These are phyloP conservation scores for Lordiphosa stackelbergi DNA, from an alignment of 1,140 invertebrate species.

Conservation along the genomic window DNA sequence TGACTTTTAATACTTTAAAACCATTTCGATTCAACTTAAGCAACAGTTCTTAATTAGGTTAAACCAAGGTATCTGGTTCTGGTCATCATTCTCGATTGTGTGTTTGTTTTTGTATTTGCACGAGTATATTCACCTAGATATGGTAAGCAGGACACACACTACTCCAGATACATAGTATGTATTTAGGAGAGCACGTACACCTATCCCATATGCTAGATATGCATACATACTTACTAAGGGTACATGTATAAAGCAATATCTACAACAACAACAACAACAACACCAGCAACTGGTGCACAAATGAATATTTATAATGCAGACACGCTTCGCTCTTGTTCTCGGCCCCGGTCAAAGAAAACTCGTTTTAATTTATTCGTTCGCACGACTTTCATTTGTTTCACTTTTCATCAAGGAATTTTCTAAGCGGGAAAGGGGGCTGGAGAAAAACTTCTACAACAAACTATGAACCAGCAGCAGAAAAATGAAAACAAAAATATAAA, in stretches of 20 bases:
- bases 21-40: conserved; percentile 7
- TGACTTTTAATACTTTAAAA: too few species aligned
- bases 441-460: conserved; percentile 17
- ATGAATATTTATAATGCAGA: conserved; percentile 63
- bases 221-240: background rate
- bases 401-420: conserved; percentile 47
- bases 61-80: too few species aligned
- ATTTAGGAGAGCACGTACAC: conserved; percentile 2
- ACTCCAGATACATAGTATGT: conserved; percentile 8
- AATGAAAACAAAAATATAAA: conserved; percentile 1
- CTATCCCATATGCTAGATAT: too few species aligned
- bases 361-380: conserved; percentile 64
- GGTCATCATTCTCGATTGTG: too few species aligned
- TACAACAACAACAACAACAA: conserved; percentile 4
- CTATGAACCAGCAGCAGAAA: background rate
- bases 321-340: conserved; percentile 12
- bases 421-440: conserved; percentile 13
- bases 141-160: background rate
- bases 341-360: conserved; percentile 40
- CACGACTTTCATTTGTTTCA: conserved; percentile 71
- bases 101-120: background rate
- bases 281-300: conserved; percentile 45
- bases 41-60: too few species aligned
- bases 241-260: conserved; percentile 6
- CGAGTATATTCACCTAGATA: background rate